Base-by-base conservation (phyloP, 2,797 vertebrate genomes). In the Tympanoctomys barrerae region DNA sequence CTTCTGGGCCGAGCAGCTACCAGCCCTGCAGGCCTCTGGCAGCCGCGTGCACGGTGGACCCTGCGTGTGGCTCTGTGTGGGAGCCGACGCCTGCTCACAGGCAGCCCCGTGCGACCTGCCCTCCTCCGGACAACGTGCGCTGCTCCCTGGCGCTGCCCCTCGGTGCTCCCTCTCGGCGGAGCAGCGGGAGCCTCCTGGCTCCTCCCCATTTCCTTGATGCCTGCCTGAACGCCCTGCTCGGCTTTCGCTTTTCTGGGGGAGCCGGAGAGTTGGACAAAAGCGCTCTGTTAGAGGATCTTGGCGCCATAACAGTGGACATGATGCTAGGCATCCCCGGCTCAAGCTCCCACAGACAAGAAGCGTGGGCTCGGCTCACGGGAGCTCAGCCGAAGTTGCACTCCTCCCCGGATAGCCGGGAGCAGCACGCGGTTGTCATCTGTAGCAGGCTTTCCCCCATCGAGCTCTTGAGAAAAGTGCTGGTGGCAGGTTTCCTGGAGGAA, bases 221-320 rank as follows among this genome's bases (percentile, higher is more conserved):
- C 16, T 49, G 46, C 5, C 52, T 16, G 24, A 11, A 21, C 4
- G 12, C n/a, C 6, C 61, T n/a, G 19, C 16, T 26, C 46, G 6
- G 2, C 11, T 83, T 77, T 54, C 2, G 26, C 1, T 31, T 87
- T 84, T 28, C 39, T 24, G 79, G 78, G 62, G 13, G 5, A 83
- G 33, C n/a, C 33, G 13, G 0, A 49, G 71, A 61, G 62, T 36
- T 89, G 94, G 62, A 33, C 83, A 42, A 64, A 83, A 52, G 3
- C 39, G 73, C 5, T 19, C 4, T 49, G 92, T 95, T 83, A 73
- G 64, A 93, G 61, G 54, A 66, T 52, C 12, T 0, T 66, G 61
- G 26, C 83, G 61, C 84, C 87, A 80, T 94, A 80, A 90, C 90
- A 21, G 86, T 95, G 90, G 91, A 86, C 79, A 42, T 19, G n/a